phyloP scores from a whole-genome alignment of 2,797 vertebrate genomes.

The Silurus aristotelis region DNA sequence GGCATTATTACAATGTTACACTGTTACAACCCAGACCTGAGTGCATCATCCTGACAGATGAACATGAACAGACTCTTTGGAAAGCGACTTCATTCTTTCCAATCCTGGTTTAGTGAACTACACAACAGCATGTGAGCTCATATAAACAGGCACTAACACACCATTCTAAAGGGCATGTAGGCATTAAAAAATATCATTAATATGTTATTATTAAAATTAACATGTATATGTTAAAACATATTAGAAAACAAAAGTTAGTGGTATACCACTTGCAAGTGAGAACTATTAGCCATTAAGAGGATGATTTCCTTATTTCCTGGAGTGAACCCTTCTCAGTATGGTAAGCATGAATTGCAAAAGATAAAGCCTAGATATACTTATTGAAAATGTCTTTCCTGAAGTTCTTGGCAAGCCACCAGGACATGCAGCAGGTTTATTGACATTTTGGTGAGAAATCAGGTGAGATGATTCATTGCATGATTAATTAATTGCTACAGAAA shows the following conservation, averaged over 20 bases:
- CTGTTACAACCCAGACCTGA: conserved; percentile 3
- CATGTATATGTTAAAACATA: not conserved
- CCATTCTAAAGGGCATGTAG: not conserved
- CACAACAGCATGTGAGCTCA: not conserved
- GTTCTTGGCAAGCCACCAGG: not conserved
- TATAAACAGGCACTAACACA: conserved; percentile 19
- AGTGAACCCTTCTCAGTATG: not conserved
- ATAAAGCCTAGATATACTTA: not conserved
- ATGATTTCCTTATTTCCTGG: not conserved
- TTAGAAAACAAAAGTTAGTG: not conserved
- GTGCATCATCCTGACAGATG: not conserved
- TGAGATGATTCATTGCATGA: not conserved
- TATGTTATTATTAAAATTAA: not conserved
- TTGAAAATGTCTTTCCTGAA: not conserved
- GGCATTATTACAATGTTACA: not conserved
- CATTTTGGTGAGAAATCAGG: not conserved
- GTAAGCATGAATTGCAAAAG: not conserved
- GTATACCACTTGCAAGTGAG: not conserved
- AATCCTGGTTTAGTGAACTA: not conserved
- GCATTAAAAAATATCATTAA: not conserved
- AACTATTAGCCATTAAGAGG: not conserved
- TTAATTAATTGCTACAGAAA: not conserved
- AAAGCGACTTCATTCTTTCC: conserved; percentile 34
- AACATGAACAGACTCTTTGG: conserved; percentile 30
- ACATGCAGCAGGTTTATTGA: not conserved